Base-by-base conservation (phyloP, 37 sponge, comb jelly and placozoan genomes). In the Axinella damicornis region DNA sequence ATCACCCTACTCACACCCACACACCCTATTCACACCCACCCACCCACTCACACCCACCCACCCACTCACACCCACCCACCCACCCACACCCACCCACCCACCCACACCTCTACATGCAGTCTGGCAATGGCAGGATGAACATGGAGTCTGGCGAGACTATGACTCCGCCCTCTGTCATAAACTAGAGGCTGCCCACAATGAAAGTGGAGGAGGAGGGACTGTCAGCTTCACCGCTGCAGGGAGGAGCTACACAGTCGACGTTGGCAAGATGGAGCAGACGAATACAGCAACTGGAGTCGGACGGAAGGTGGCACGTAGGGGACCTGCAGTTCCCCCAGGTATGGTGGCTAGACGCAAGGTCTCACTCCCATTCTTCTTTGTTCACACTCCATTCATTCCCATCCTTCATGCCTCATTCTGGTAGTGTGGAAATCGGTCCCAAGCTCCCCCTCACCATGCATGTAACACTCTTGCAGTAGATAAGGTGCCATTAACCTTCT, bases 91-190 rank as follows among this genome's bases (percentile, higher is more conserved):
- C 75, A 28, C 53, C 19, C 53, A 35, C 73, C 55, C 33, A 5
- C 56, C 55, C 27, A 22, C 33, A 40, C 66, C 0, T 57, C 5
- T 41, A 36, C 40, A 61, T 17, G 24, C 62, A 73, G 79, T 30
- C 22, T 91, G 92, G 92, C 72, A 91, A 46, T 91, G 92, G 87
- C 60, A 82, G 46, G 75, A 91, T 81, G 87, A 91, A 61, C 20
- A 80, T 25, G 78, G 73, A 0, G 36, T 25, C 20, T 91, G 92
- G 92, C 20, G 25, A 21, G 30, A 4, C 20, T 91, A 91, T 56
- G 39, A 71, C 6, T 1, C 65, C 14, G 21, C 70, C n/a, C 16
- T 79, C 24, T 31, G 24, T 46, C 70, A 69, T n/a, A 19, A 73
- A 32, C 65, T 91, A 40, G 92, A 91, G 75, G 32, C 70, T 18